Conservation (phyloP, 2,113 vertebrate genomes). For the Raja brachyura region DNA sequence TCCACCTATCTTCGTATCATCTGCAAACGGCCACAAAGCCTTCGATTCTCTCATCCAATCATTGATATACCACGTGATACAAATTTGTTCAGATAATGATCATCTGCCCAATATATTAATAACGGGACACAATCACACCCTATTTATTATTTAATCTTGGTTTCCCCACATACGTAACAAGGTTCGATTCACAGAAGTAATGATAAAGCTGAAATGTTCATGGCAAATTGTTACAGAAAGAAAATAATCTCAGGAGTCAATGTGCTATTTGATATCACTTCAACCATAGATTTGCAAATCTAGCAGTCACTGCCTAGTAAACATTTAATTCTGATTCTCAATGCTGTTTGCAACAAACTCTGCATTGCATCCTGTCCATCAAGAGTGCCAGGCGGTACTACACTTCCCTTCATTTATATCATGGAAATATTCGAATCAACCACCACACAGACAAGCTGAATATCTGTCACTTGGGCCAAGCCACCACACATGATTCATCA, state of each 20-base stretch:
- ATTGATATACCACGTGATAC: neutral
- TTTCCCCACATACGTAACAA: neutral
- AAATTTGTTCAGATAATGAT: neutral
- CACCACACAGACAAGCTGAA: neutral
- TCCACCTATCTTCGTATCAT: no score
- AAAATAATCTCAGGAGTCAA: neutral
- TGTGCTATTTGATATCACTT: neutral
- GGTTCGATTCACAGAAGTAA: no score
- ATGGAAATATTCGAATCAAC: conserved; percentile 23
- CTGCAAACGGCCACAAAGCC: no score
- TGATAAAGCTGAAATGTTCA: neutral
- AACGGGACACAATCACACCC: neutral
- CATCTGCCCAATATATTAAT: neutral
- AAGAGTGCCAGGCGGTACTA: neutral
- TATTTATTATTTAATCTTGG: neutral
- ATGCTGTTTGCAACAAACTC: neutral
- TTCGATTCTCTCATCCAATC: no score
- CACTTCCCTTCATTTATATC: neutral
- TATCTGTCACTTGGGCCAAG: neutral
- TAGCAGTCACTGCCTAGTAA: neutral
- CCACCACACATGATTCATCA: neutral
- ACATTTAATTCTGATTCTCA: neutral
- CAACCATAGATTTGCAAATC: neutral
- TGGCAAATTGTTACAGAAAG: neutral
- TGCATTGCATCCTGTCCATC: neutral